Evolutionary conservation across 2,797 vertebrate species (phyloP), one percentile per base, ranked within the genome.

Genomic region (Tragelaphus oryx): DNA sequence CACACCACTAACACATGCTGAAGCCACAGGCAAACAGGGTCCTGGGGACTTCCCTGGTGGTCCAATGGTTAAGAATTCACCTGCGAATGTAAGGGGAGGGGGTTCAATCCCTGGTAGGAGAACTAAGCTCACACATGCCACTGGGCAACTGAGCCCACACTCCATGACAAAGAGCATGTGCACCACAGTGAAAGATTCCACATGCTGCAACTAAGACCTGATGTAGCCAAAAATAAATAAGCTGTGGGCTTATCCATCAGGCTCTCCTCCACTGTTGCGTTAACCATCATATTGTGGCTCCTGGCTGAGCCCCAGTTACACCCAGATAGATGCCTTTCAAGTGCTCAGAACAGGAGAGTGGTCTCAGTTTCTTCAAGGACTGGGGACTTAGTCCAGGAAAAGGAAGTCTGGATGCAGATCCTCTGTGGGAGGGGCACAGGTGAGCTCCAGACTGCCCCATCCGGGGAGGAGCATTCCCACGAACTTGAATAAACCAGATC

Each of bases 321-420:
- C 20, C 52, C n/a, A 14, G 28, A 22, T 28, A 11, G 28, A 22
- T 28, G 44, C 44, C 50, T 13, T 48, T 62, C 10, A 52, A 13
- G 55, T 50, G 44, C 17, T 57, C 60, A 12, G 1, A 26, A 37
- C 5, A 57, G 22, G 33, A 74, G 8, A 0, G 14, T 62, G 9
- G 16, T 7, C 33, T 68, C 41, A 50, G 55, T 20, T 65, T 65
- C n/a, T 65, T 20, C 62, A 33, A 65, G n/a, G 62, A 65, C n/a
- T 65, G 17, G 17, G 62, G n/a, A 33, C 17, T 65, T 65, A 33
- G 62, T 46, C 18, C 1, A 2, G 24, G n/a, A 0, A 24, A 0
- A 2, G 28, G 71, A 52, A 8, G 12, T 55, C 30, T 41, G 28
- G 65, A 55, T 2, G 12, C 8, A 12, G 24, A 26, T 14, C 28